Conservation (phyloP, 2,888 invertebrate species). For the Seira musarum region DNA sequence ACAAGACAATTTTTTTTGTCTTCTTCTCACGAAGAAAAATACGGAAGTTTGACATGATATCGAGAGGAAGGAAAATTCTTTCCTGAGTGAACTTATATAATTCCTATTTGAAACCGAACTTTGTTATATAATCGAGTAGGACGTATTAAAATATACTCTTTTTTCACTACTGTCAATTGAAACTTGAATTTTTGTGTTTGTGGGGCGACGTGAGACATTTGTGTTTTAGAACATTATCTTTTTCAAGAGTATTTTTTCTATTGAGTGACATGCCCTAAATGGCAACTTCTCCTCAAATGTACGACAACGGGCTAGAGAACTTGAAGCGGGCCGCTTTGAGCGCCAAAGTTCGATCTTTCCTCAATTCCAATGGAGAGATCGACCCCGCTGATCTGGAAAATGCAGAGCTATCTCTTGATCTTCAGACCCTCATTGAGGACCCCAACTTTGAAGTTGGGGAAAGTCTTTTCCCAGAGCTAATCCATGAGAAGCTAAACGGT, state of each 20-base stretch:
- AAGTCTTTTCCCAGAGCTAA: slow-evolving; percentile 88
- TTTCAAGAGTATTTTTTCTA: not conserved
- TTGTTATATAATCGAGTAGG: not conserved
- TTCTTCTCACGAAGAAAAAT: slow-evolving; percentile 32
- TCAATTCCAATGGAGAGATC: slow-evolving; percentile 73
- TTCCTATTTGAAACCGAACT: slow-evolving; percentile 30
- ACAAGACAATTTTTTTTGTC: slow-evolving; percentile 37
- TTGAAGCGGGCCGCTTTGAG: slow-evolving; percentile 74
- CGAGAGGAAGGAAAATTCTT: slow-evolving; percentile 21
- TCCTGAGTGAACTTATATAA: slow-evolving; percentile 12
- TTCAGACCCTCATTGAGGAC: slow-evolving; percentile 94
- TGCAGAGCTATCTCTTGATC: slow-evolving; percentile 92
- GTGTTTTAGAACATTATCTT: not conserved
- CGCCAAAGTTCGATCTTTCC: slow-evolving; percentile 70
- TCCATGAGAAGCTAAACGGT: slow-evolving; percentile 73
- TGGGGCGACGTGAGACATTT: slow-evolving; percentile 41
- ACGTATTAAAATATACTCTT: slow-evolving; percentile 2
- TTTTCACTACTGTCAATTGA: not conserved
- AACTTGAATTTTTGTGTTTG: not conserved
- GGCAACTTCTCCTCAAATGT: slow-evolving; percentile 80
- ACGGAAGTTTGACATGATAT: slow-evolving; percentile 46
- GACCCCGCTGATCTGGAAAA: slow-evolving; percentile 92
- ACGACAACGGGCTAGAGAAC: slow-evolving; percentile 82
- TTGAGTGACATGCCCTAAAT: slow-evolving; percentile 54
- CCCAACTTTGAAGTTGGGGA: slow-evolving; percentile 83